These are phyloP conservation scores for Aldrovandia affinis DNA, from an alignment of 2,797 vertebrate genomes.

Conservation along the genomic window DNA sequence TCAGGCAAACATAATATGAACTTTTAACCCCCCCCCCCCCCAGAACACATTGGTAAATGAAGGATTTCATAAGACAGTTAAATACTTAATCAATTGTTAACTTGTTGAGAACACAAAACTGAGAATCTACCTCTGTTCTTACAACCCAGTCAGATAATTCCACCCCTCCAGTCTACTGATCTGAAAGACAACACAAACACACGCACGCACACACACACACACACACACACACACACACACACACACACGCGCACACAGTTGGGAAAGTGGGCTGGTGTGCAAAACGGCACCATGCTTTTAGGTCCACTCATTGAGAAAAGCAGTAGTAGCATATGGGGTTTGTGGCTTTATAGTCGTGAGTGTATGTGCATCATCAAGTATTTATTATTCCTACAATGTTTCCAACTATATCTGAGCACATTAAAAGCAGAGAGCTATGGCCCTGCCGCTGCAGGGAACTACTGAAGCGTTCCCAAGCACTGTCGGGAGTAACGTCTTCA, in stretches of 20 bases:
- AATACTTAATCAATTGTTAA: not conserved
- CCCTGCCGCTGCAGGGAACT: not conserved
- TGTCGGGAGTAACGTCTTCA: constrained; percentile 1
- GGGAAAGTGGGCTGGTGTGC: not conserved
- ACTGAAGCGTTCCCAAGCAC: not conserved
- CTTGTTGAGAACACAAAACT: not conserved
- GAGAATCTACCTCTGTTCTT: not conserved
- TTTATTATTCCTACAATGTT: constrained; percentile 2
- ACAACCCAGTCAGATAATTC: not conserved
- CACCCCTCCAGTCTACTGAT: not conserved
- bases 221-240: not conserved
- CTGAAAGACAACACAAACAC: not conserved
- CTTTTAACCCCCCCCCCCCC: not conserved
- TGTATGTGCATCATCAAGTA: constrained; percentile 14
- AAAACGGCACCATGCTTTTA: constrained; percentile 15
- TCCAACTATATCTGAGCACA: not conserved
- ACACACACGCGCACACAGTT: not conserved
- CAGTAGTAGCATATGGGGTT: not conserved
- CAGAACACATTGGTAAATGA: not conserved
- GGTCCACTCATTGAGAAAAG: constrained; percentile 3
- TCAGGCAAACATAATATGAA: not conserved
- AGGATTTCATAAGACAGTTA: not conserved
- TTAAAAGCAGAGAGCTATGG: not conserved
- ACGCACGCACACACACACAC: too few relatives aligned
- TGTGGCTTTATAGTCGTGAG: not conserved